phyloP scores from a whole-genome alignment of 1,140 invertebrate genomes.

The Zaprionus africanus region DNA sequence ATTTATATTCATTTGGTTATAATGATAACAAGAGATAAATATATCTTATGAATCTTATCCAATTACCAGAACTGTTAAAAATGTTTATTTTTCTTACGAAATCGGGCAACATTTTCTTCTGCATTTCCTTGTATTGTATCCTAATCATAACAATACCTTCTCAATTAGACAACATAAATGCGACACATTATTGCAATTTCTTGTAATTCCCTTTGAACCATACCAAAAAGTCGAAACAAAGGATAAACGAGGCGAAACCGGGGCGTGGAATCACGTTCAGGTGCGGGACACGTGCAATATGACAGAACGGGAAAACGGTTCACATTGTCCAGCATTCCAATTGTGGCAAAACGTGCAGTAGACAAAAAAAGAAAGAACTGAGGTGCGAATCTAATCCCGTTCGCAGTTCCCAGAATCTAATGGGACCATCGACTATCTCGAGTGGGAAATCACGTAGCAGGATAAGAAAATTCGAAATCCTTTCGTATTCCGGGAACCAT shows the following conservation, averaged over 20 bases:
- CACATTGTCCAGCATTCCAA: conserved; percentile 9
- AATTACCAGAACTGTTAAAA: background rate
- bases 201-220: background rate
- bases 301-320: conserved; percentile 13
- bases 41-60: background rate
- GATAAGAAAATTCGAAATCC: conserved; percentile 46
- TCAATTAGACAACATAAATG: conserved; percentile 6
- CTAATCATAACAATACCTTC: background rate
- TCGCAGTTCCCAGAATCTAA: conserved; percentile 55
- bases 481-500: conserved; percentile 56
- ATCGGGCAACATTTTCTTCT: background rate
- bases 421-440: conserved; percentile 56
- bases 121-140: background rate
- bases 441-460: conserved; percentile 71
- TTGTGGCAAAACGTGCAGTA: conserved; percentile 42
- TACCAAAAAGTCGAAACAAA: conserved; percentile 2
- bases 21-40: too few species aligned
- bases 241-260: background rate
- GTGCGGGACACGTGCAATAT: conserved; percentile 25
- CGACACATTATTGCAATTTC: conserved; percentile 13
- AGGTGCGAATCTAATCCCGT: conserved; percentile 44
- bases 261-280: conserved; percentile 34
- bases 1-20: background rate
- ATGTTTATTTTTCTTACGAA: background rate
- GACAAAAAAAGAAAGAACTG: conserved; percentile 51